A percentile compares a stretch with the other conserved stretches of the same genome.
Evolutionary conservation across 2,888 invertebrate species (phyloP).

Genomic region (Lamellibrachia columna): DNA sequence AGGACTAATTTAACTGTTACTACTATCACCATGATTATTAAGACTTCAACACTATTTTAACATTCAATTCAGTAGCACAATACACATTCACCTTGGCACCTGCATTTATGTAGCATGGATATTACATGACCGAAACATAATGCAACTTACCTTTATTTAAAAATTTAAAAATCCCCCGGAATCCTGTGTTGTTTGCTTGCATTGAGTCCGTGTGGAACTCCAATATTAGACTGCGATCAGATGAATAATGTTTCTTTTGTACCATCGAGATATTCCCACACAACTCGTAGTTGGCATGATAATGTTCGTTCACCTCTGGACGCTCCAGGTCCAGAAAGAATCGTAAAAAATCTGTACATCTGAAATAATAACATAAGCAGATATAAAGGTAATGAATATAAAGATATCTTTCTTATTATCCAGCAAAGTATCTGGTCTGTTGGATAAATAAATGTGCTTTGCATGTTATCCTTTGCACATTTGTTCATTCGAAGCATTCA

Average conservation of each 20-base stretch:
- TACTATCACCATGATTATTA: neutral
- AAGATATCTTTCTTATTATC: neutral
- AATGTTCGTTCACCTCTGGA: slow-evolving; percentile 59
- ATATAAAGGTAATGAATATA: neutral
- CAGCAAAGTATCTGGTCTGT: too few relatives aligned
- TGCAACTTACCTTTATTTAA: slow-evolving; percentile 58
- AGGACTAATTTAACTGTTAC: neutral
- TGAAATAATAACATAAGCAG: slow-evolving; percentile 40
- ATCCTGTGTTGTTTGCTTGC: slow-evolving; percentile 53
- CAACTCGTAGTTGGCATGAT: slow-evolving; percentile 49
- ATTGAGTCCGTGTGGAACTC: slow-evolving; percentile 59
- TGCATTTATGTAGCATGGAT: neutral
- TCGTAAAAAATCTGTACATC: slow-evolving; percentile 59
- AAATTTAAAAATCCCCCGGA: slow-evolving; percentile 54
- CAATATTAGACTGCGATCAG: slow-evolving; percentile 56
- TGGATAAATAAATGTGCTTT: too few relatives aligned
- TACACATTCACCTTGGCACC: neutral
- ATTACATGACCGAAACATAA: neutral
- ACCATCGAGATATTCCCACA: slow-evolving; percentile 60
- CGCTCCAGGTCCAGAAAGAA: slow-evolving; percentile 59
- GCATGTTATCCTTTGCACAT: too few relatives aligned
- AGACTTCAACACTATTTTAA: neutral
- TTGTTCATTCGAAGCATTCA: too few relatives aligned
- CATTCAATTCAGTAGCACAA: neutral
- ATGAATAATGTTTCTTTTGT: slow-evolving; percentile 58